Evolutionary conservation across 2,113 vertebrate species (phyloP).

Genomic region (Tupaia tana): DNA sequence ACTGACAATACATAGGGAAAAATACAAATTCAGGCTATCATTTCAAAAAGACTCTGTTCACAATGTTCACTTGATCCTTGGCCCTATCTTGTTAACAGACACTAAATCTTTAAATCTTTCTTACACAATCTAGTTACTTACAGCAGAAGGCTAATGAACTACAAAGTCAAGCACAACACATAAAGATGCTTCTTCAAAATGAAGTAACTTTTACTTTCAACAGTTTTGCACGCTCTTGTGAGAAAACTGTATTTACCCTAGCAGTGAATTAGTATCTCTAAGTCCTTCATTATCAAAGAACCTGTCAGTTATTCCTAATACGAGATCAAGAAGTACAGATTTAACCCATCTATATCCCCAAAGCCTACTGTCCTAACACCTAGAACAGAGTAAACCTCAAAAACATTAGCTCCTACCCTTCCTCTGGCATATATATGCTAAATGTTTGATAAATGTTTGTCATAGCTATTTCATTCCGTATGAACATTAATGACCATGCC

Average conservation of each 20-base stretch:
- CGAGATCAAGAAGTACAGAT: neutral
- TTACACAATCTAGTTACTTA: neutral
- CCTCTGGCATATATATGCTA: neutral
- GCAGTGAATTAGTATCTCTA: neutral
- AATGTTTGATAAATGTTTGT: neutral
- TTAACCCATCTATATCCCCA: neutral
- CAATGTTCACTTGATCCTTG: conserved; percentile 23
- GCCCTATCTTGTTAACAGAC: neutral
- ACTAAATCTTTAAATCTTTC: neutral
- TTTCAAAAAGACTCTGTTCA: conserved; percentile 9
- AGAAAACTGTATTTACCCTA: neutral
- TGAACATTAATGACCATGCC: conserved; percentile 10
- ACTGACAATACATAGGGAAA: neutral
- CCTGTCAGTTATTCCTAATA: conserved; percentile 9
- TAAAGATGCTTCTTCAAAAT: conserved; percentile 25
- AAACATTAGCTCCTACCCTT: neutral
- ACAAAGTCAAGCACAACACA: neutral
- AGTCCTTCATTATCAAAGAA: conserved; percentile 27
- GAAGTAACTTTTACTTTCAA: conserved; percentile 30
- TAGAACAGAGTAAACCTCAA: neutral
- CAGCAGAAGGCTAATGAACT: conserved; percentile 21
- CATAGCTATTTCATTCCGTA: neutral
- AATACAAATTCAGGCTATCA: neutral
- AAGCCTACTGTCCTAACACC: neutral
- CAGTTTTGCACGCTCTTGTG: neutral